phyloP scores from a whole-genome alignment of 2,113 vertebrate genomes.

The Cervus canadensis region DNA sequence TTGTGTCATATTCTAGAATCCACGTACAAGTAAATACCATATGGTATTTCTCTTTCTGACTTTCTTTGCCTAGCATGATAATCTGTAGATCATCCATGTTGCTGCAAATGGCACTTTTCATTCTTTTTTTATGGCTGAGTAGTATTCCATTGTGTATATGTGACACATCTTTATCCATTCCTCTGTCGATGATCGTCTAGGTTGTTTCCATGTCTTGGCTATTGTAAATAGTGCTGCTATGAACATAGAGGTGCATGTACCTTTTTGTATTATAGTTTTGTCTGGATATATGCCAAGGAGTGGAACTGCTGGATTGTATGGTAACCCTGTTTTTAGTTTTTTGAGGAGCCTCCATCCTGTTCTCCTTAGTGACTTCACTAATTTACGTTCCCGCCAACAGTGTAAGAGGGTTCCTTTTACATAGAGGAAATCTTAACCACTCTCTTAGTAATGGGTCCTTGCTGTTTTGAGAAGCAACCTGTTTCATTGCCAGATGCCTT shows the following conservation, averaged over 20 bases:
- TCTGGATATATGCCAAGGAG: background rate
- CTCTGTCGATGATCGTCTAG: background rate
- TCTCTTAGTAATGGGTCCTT: conserved; percentile 12
- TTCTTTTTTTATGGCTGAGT: background rate
- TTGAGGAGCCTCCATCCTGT: background rate
- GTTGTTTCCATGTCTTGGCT: background rate
- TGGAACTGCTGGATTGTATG: background rate
- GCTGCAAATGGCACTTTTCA: background rate
- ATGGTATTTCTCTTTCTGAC: background rate
- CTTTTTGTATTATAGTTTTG: background rate
- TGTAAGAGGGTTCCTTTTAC: background rate
- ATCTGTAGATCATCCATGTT: background rate
- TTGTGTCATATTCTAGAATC: background rate
- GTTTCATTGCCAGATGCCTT: background rate
- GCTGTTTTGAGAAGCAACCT: background rate
- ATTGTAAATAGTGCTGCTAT: background rate
- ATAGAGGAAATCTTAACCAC: background rate
- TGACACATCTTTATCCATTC: background rate
- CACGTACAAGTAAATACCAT: background rate
- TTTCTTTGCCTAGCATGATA: background rate
- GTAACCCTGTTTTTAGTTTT: background rate
- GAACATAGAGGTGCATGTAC: background rate
- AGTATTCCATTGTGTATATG: background rate
- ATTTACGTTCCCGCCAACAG: background rate
- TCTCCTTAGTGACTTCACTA: background rate